Conservation (phyloP, 1,140 invertebrate genomes). For the Conus ventricosus region DNA sequence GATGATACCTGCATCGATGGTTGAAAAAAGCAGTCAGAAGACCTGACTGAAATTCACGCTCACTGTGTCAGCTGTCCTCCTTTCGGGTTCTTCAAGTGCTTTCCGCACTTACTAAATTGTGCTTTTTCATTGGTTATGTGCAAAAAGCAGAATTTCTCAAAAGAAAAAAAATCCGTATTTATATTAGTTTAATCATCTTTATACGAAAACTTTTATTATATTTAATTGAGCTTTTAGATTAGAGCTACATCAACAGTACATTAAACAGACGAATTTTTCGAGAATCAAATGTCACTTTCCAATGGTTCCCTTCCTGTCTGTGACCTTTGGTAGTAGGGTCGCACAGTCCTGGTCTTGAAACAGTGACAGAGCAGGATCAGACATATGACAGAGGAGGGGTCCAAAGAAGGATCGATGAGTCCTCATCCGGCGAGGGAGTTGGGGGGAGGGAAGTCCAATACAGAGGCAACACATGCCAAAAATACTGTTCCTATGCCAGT, state of each 20-base stretch:
- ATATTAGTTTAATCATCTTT: neutral
- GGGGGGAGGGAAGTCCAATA: no score
- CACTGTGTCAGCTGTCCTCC: slow-evolving; percentile 63
- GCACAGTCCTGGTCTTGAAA: no score
- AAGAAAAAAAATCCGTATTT: neutral
- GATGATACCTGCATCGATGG: slow-evolving; percentile 90
- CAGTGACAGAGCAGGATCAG: no score
- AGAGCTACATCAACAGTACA: neutral
- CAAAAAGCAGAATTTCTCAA: neutral
- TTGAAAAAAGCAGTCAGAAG: neutral
- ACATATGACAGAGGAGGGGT: no score
- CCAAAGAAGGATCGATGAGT: no score
- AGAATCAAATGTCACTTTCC: no score
- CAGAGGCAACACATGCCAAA: no score
- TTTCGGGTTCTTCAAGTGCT: neutral
- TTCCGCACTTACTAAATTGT: neutral
- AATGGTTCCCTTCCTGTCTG: no score
- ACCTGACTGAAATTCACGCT: slow-evolving; percentile 56
- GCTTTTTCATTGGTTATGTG: neutral
- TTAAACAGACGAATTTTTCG: neutral
- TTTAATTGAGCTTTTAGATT: neutral
- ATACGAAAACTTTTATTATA: neutral
- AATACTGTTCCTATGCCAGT: no score
- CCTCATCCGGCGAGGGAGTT: no score
- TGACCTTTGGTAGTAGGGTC: no score